Evolutionary conservation across 2,113 vertebrate genomes (phyloP).

Genomic region (Nannospalax galili): DNA sequence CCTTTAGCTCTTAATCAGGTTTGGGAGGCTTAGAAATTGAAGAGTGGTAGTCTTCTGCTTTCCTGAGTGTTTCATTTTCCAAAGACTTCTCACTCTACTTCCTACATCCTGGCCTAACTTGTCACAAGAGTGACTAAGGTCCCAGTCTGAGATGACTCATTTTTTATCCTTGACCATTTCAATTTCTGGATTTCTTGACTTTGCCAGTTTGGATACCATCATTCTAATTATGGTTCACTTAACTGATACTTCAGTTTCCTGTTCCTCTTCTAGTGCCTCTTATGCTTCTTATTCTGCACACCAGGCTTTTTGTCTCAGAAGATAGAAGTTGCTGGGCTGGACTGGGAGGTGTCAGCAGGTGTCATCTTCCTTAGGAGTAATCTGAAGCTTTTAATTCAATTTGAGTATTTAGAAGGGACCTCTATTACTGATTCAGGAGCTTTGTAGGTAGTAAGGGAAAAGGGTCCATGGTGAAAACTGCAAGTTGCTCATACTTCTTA

Average conservation of each 20-base stretch:
- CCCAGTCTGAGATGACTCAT: slow-evolving; percentile 93
- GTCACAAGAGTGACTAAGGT: slow-evolving; percentile 82
- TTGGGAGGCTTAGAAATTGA: slow-evolving; percentile 84
- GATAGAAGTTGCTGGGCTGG: slow-evolving; percentile 91
- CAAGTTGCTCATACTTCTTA: background rate
- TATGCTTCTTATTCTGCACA: slow-evolving; percentile 92
- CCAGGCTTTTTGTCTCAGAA: slow-evolving; percentile 93
- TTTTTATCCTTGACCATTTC: slow-evolving; percentile 93
- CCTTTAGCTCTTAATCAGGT: slow-evolving; percentile 89
- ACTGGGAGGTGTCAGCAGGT: slow-evolving; percentile 81
- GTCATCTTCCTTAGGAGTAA: slow-evolving; percentile 90
- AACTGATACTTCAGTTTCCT: slow-evolving; percentile 93
- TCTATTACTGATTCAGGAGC: slow-evolving; percentile 54
- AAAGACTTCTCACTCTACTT: slow-evolving; percentile 92
- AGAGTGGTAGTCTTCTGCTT: slow-evolving; percentile 89
- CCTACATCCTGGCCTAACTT: slow-evolving; percentile 82
- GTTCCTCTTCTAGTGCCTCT: slow-evolving; percentile 94
- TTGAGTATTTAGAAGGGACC: slow-evolving; percentile 89
- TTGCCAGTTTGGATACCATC: slow-evolving; percentile 92
- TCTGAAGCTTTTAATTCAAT: slow-evolving; percentile 93
- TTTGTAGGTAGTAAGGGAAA: background rate
- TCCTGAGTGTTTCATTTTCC: slow-evolving; percentile 89
- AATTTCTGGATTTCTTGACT: slow-evolving; percentile 92
- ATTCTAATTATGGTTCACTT: slow-evolving; percentile 88
- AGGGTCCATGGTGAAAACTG: background rate